Conservation (phyloP, 2,888 invertebrate genomes). For the Brachycybe producta region DNA sequence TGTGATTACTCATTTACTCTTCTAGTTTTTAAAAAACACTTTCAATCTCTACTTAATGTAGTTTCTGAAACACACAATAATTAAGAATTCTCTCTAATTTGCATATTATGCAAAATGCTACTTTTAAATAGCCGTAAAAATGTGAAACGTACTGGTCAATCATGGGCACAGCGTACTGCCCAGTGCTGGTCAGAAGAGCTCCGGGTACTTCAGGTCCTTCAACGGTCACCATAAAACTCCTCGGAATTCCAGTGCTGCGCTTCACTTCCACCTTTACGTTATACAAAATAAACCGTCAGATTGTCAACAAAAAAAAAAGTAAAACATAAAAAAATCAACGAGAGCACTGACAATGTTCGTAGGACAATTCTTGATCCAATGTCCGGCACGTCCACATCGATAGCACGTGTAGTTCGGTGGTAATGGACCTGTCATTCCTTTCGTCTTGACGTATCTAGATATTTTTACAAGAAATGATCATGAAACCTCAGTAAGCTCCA, state of each 20-base stretch:
- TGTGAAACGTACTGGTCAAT: slow-evolving; percentile 60
- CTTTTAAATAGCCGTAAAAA: too few species aligned
- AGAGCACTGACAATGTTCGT: slow-evolving; percentile 43
- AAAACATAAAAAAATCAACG: slow-evolving; percentile 3
- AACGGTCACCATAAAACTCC: slow-evolving; percentile 90
- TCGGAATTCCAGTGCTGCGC: slow-evolving; percentile 92
- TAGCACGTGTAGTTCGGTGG: slow-evolving; percentile 87
- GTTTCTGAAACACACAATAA: too few species aligned
- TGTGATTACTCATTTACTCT: too few species aligned
- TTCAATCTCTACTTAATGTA: too few species aligned
- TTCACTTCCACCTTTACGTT: slow-evolving; percentile 52
- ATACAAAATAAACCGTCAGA: slow-evolving; percentile 14
- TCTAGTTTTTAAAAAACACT: too few species aligned
- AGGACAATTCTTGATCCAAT: slow-evolving; percentile 96
- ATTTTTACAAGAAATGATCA: too few species aligned
- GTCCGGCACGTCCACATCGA: slow-evolving; percentile 87
- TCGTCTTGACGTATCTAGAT: slow-evolving; percentile 75
- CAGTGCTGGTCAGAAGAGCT: slow-evolving; percentile 77
- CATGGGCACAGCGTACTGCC: slow-evolving; percentile 74
- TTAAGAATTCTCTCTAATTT: slow-evolving; percentile 31
- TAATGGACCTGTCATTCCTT: slow-evolving; percentile 75
- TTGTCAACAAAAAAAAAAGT: slow-evolving; percentile 8
- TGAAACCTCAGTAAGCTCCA: slow-evolving; percentile 19
- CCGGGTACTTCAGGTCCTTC: slow-evolving; percentile 77
- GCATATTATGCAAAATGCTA: slow-evolving; percentile 36